Conservation (phyloP, 2,113 vertebrate genomes). For the Cervus canadensis region DNA sequence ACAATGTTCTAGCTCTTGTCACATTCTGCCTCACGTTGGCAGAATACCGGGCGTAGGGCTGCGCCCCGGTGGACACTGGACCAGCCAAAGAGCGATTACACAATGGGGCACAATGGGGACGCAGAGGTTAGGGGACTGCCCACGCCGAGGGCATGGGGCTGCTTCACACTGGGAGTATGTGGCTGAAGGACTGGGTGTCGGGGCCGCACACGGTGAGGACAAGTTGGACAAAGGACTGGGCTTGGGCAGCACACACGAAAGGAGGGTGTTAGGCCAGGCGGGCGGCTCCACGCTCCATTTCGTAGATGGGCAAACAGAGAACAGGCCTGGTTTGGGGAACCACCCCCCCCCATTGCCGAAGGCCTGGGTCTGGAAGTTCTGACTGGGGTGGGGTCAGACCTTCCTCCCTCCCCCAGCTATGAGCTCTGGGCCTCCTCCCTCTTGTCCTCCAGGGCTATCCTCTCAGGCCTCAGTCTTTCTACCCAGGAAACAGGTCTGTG, state of each 20-base stretch:
- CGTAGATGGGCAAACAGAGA: not conserved
- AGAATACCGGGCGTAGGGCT: not conserved
- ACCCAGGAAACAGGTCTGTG: slow-evolving; percentile 43
- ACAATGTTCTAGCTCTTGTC: slow-evolving; percentile 46
- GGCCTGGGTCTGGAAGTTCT: not conserved
- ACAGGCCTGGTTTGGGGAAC: not conserved
- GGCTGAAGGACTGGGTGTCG: not conserved
- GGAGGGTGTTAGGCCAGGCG: not conserved
- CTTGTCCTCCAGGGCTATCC: not conserved
- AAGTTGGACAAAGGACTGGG: not conserved
- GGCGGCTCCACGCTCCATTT: not conserved
- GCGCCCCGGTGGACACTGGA: not conserved
- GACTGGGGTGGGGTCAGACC: not conserved
- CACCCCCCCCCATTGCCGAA: rapidly evolving
- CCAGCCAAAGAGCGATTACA: not conserved
- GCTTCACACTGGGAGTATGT: not conserved
- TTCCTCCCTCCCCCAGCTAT: not conserved
- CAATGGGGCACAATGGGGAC: not conserved
- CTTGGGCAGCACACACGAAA: not conserved
- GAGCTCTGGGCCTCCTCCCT: not conserved
- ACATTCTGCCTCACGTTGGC: not conserved
- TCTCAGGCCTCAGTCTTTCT: slow-evolving; percentile 54
- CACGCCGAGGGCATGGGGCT: not conserved
- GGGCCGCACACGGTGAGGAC: not conserved
- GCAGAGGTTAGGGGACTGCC: not conserved